phyloP scores from a whole-genome alignment of 2,113 vertebrate genomes.

The Sphyrna mokarran region DNA sequence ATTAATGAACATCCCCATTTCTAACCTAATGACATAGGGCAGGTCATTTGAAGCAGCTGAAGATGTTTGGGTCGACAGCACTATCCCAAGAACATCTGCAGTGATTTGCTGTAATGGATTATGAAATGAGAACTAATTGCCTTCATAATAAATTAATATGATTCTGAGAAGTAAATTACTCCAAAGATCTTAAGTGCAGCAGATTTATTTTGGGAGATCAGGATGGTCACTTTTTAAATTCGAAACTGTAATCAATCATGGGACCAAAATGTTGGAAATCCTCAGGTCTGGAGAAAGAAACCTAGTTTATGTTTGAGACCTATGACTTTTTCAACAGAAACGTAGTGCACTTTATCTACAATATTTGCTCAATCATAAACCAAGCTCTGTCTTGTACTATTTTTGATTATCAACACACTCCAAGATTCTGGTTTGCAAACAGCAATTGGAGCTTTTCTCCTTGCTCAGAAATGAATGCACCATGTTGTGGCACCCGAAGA shows the following conservation, averaged over 20 bases:
- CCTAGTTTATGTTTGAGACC: too few species aligned
- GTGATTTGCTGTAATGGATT: not conserved
- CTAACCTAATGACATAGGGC: too few species aligned
- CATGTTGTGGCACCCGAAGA: not conserved
- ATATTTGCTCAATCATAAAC: not conserved
- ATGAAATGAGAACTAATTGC: not conserved
- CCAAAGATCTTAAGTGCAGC: not conserved
- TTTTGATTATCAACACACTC: not conserved
- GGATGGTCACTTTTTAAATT: not conserved
- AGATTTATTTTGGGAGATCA: not conserved
- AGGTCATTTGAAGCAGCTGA: too few species aligned
- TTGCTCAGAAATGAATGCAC: not conserved
- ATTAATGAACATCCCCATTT: too few species aligned
- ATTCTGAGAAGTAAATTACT: not conserved
- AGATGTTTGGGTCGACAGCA: too few species aligned
- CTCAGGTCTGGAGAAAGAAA: too few species aligned
- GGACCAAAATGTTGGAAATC: too few species aligned
- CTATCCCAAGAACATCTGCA: too few species aligned
- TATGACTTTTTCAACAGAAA: too few species aligned
- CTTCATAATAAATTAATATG: not conserved
- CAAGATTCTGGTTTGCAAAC: not conserved
- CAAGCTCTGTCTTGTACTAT: not conserved
- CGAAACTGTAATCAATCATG: not conserved
- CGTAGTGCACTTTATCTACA: not conserved
- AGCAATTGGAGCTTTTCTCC: not conserved